Percentiles rank a stretch among this genome's conserved stretches.
Conservation (phyloP, 1,140 invertebrate genomes). For the Temnothorax nylanderi region DNA sequence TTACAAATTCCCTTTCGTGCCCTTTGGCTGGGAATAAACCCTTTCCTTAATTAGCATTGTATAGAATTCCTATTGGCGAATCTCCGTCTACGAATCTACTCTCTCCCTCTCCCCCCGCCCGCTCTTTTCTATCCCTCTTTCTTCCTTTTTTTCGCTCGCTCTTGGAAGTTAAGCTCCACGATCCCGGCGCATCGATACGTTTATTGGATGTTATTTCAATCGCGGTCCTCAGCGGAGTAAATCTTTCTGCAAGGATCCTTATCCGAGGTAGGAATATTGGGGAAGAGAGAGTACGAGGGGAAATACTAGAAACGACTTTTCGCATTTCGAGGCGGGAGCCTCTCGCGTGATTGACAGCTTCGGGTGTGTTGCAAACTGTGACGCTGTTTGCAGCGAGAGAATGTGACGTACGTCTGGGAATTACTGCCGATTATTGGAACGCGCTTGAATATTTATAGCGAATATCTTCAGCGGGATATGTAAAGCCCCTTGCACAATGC, state of each 20-base stretch:
- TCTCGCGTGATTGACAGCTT: slow-evolving; percentile 39
- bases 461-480: neutral
- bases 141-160: slow-evolving; percentile 4
- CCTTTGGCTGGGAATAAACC: slow-evolving; percentile 78
- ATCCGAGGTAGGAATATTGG: neutral
- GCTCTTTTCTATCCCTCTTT: neutral
- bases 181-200: slow-evolving; percentile 65
- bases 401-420: neutral
- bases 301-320: slow-evolving; percentile 57
- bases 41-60: slow-evolving; percentile 82
- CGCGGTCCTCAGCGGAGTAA: neutral
- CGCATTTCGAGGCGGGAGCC: slow-evolving; percentile 33
- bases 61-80: slow-evolving; percentile 77
- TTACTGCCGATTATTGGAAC: slow-evolving; percentile 23
- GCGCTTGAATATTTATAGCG: slow-evolving; percentile 36
- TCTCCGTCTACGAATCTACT: slow-evolving; percentile 36
- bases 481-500: too few species aligned
- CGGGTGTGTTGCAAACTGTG: slow-evolving; percentile 7
- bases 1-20: slow-evolving; percentile 80
- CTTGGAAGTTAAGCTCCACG: slow-evolving; percentile 38
- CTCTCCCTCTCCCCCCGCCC: neutral
- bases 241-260: slow-evolving; percentile 2
- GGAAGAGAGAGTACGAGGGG: neutral
- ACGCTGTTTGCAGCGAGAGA: neutral
- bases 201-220: slow-evolving; percentile 72